A percentile compares a stretch with the other conserved stretches of the same genome.
phyloP scores from a whole-genome alignment of 2,113 vertebrate species.

The Zosterops japonicus region DNA sequence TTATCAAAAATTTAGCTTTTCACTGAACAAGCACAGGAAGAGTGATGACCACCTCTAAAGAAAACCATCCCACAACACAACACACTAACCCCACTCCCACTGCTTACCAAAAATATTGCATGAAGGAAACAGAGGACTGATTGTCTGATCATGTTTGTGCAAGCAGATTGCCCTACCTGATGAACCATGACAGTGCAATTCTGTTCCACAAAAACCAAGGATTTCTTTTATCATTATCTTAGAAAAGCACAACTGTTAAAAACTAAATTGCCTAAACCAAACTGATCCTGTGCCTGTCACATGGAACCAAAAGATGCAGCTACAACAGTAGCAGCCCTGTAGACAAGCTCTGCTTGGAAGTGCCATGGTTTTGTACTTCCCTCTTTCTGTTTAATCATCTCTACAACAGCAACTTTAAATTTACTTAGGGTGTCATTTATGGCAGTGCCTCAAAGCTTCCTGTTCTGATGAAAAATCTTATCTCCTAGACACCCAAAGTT shows the following conservation, averaged over 20 bases:
- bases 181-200: background rate
- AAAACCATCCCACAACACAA: background rate
- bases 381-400: background rate
- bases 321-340: background rate
- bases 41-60: background rate
- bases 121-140: background rate
- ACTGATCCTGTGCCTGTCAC: background rate
- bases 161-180: background rate
- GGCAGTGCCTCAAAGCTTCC: background rate
- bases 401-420: background rate
- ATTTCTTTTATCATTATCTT: background rate
- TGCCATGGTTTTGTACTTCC: background rate
- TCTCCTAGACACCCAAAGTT: background rate
- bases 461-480: background rate
- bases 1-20: background rate
- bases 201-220: background rate
- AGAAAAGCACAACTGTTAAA: background rate
- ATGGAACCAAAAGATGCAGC: background rate
- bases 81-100: background rate
- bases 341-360: background rate
- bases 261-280: background rate
- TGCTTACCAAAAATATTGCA: background rate
- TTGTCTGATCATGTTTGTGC: background rate
- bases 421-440: background rate
- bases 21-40: background rate